Evolutionary conservation across 2,113 vertebrate genomes (phyloP), one percentile per base, ranked within the genome.

Genomic region (Leuciscus idus): DNA sequence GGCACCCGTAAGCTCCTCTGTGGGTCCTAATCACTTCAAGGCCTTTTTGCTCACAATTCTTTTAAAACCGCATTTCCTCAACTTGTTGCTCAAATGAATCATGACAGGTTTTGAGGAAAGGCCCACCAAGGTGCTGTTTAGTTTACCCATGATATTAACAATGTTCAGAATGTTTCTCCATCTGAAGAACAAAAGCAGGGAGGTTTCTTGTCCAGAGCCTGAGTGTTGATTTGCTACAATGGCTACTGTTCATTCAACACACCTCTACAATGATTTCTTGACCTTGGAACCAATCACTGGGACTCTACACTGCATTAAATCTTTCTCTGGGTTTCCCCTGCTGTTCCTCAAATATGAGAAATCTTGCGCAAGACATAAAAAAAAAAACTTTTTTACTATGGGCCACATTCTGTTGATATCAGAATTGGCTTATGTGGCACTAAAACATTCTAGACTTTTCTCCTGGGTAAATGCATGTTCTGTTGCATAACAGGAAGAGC

Each of bases 401-500:
- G 57, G 33, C 19, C 3, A 6, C n/a, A 48, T 48, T 62, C 4
- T 11, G 4, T 48, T 81, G n/a, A 48, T 66, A n/a, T 48, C n/a
- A 66, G 15, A 13, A 2, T 7, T 48, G 36, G 30, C 13, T 13
- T 36, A 23, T 36, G 76, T 39, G 21, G 21, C 76, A 59, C 19
- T 78, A 19, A 7, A 46, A 26, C 36, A 6, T 64, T 81, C 15
- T 62, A 62, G 78, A 26, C 13, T 15, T 6, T 46, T 62, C 57
- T n/a, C 36, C 7, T 81, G 39, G 2, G 8, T 75, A 7, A 66
- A 64, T 55, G 17, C n/a, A 12, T 46, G 28, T 75, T 84, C 82
- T 66, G 46, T 75, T 84, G 43, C n/a, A 64, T 81, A 64, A 66
- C 39, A 30, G 36, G 79, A 66, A 81, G 59, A 12, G n/a, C 4